Percentiles rank a stretch among this genome's conserved stretches.
Evolutionary conservation across 2,888 invertebrate genomes (phyloP).

Genomic region (Molanna angustata): DNA sequence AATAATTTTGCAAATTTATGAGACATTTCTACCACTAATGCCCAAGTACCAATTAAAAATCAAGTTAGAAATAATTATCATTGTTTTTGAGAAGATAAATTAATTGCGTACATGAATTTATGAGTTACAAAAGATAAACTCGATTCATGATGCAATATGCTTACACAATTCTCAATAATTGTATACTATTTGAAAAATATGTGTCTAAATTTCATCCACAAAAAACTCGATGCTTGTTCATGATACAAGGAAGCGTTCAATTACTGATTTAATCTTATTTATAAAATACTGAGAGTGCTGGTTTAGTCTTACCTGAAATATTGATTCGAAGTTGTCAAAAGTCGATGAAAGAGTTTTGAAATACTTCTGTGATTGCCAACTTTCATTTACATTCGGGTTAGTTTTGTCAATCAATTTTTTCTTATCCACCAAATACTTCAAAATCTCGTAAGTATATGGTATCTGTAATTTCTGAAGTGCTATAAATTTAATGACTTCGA

Average conservation of each 20-base stretch:
- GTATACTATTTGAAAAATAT: conserved; percentile 1
- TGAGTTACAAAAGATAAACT: no score
- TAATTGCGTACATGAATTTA: no score
- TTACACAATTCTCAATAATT: background rate
- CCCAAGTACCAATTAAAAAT: no score
- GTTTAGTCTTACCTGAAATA: conserved; percentile 49
- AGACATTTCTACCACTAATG: no score
- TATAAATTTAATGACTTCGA: conserved; percentile 56
- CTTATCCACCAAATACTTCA: conserved; percentile 47
- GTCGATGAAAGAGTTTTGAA: conserved; percentile 47
- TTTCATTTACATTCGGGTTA: conserved; percentile 38
- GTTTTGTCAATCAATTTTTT: conserved; percentile 35
- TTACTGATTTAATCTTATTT: no score
- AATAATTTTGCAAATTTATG: no score
- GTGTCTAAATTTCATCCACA: no score
- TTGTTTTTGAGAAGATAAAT: no score
- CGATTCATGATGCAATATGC: background rate
- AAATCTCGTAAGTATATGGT: conserved; percentile 52
- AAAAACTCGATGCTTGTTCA: no score
- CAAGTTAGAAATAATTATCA: no score
- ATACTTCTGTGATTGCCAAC: conserved; percentile 47
- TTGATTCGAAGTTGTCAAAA: conserved; percentile 48
- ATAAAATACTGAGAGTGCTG: no score
- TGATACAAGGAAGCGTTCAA: no score
- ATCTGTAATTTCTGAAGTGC: conserved; percentile 57